Percentiles rank a stretch among this genome's conserved stretches.
Evolutionary conservation across 30 jellyfish, hydroid and myxozoan species (phyloP).

Genomic region (Haliclystus octoradiatus): DNA sequence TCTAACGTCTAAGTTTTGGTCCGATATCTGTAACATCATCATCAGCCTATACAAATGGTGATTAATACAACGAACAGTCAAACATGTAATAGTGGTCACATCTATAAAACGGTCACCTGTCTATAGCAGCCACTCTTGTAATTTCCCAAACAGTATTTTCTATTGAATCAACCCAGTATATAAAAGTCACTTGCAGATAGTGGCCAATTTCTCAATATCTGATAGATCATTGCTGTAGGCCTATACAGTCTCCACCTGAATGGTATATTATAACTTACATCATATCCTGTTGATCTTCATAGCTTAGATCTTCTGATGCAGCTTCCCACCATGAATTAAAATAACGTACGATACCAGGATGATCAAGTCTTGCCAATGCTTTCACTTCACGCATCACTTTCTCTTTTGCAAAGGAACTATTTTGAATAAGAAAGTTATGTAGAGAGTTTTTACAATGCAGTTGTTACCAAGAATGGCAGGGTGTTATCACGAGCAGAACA

Average conservation of each 20-base stretch:
- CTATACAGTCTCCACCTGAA: neutral
- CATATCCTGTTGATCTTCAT: neutral
- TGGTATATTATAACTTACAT: neutral
- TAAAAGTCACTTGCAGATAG: no score
- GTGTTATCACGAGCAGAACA: no score
- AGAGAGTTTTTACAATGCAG: no score
- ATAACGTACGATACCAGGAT: conserved; percentile 96
- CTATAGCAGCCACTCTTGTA: no score
- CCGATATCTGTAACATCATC: neutral
- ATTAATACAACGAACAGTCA: neutral
- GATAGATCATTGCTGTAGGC: no score
- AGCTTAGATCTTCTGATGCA: conserved; percentile 47
- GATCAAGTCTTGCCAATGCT: conserved; percentile 96
- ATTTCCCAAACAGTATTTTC: no score
- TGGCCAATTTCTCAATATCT: no score
- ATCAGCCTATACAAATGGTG: neutral
- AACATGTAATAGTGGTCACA: no score
- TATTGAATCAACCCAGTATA: no score
- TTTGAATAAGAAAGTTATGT: no score
- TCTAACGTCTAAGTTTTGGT: conserved; percentile 8
- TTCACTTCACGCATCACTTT: conserved; percentile 96
- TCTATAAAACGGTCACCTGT: no score
- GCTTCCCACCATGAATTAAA: conserved; percentile 98
- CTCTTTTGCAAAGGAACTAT: conserved; percentile 54
- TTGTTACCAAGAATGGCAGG: no score